A percentile compares a stretch with the other conserved stretches of the same genome.
phyloP scores from a whole-genome alignment of 2,797 vertebrate species.

The Characodon lateralis region DNA sequence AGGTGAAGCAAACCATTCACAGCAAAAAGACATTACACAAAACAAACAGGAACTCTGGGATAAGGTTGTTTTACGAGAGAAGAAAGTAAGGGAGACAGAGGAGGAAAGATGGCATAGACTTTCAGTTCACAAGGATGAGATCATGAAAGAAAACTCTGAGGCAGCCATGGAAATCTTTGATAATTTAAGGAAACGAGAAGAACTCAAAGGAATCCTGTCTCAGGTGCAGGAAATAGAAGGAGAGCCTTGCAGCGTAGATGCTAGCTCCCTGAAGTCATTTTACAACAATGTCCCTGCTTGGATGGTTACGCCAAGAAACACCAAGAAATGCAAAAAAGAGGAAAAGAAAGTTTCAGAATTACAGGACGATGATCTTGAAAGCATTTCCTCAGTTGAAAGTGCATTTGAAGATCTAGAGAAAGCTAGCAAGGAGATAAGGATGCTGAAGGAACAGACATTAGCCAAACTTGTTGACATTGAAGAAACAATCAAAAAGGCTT shows the following conservation, averaged over 20 bases:
- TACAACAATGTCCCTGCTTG: constrained; percentile 85
- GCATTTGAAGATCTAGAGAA: constrained; percentile 93
- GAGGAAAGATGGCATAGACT: constrained; percentile 83
- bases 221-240: constrained; percentile 86
- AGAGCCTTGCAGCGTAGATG: constrained; percentile 75
- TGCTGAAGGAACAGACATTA: constrained; percentile 93
- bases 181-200: constrained; percentile 83
- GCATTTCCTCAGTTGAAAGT: constrained; percentile 84
- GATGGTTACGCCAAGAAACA: constrained; percentile 60
- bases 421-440: constrained; percentile 90
- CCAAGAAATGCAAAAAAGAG: constrained; percentile 55
- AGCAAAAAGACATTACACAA: constrained; percentile 23
- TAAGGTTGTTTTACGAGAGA: constrained; percentile 78
- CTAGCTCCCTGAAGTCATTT: constrained; percentile 78
- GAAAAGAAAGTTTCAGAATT: constrained; percentile 69
- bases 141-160: constrained; percentile 85
- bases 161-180: constrained; percentile 86
- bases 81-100: constrained; percentile 77
- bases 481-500: constrained; percentile 91
- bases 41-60: constrained; percentile 36
- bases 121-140: constrained; percentile 88
- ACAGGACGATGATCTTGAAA: constrained; percentile 79
- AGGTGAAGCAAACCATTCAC: constrained; percentile 5
- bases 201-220: constrained; percentile 85
- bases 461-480: constrained; percentile 92